These are phyloP conservation scores for Agonum fuliginosum DNA, from an alignment of 2,888 invertebrate genomes.

Conservation along the genomic window DNA sequence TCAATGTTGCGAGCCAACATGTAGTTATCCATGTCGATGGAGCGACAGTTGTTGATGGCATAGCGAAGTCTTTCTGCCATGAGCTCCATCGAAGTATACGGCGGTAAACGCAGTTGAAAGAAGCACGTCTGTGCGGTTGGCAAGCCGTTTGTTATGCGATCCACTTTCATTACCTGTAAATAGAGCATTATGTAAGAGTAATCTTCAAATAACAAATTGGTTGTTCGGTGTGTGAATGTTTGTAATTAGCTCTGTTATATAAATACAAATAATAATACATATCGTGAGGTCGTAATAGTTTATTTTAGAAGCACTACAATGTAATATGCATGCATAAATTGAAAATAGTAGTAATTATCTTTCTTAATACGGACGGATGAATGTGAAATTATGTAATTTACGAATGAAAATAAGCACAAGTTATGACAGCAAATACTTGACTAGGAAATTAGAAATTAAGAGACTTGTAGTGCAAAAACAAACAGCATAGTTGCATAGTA, in stretches of 20 bases:
- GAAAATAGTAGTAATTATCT: not conserved
- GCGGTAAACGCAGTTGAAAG: slow-evolving; percentile 79
- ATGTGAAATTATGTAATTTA: no score
- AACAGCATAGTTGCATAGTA: no score
- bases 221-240: no score
- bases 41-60: slow-evolving; percentile 80
- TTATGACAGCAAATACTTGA: no score
- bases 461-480: no score
- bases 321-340: not conserved
- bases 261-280: no score
- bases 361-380: no score
- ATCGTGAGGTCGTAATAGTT: no score
- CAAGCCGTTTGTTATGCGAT: slow-evolving; percentile 76
- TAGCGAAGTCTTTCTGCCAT: slow-evolving; percentile 79
- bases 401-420: no score
- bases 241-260: no score
- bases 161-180: slow-evolving; percentile 75
- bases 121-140: slow-evolving; percentile 80
- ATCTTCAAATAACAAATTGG: not conserved
- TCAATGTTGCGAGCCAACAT: slow-evolving; percentile 79
- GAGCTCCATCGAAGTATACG: slow-evolving; percentile 77
- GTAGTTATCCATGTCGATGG: slow-evolving; percentile 83
- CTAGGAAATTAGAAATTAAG: no score
- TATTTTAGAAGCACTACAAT: no score
- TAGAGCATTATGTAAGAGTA: slow-evolving; percentile 3